Conservation (phyloP, 2,888 invertebrate species). For the Pegoplata infirma region DNA sequence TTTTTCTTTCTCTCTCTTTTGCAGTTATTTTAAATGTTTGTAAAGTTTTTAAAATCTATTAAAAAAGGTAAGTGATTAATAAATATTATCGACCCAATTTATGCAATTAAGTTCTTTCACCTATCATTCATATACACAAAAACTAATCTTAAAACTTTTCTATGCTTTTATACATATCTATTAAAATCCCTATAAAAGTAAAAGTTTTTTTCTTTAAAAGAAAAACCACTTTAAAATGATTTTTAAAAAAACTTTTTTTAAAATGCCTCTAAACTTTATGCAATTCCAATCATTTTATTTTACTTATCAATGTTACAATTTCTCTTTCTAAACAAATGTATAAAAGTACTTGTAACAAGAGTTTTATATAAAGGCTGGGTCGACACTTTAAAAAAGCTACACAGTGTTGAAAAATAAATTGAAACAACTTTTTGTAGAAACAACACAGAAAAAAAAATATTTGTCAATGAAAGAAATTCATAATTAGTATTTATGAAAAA, state of each 20-base stretch:
- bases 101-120: too few relatives aligned
- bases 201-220: not conserved
- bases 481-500: too few relatives aligned
- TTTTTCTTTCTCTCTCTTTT: not conserved
- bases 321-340: not conserved
- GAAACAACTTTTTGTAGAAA: too few relatives aligned
- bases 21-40: not conserved
- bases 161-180: not conserved
- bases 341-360: conserved; percentile 20
- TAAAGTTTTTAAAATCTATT: not conserved
- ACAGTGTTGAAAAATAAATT: too few relatives aligned
- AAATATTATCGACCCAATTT: not conserved
- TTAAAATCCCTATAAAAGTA: not conserved
- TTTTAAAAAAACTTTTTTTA: conserved; percentile 23
- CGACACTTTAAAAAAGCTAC: too few relatives aligned
- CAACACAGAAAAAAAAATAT: too few relatives aligned
- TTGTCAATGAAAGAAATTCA: too few relatives aligned
- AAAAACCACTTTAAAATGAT: not conserved
- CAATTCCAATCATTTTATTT: conserved; percentile 57
- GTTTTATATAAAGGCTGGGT: not conserved
- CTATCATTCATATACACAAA: too few relatives aligned
- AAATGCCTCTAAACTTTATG: conserved; percentile 58
- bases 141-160: not conserved
- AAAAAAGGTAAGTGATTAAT: not conserved
- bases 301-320: conserved; percentile 60